Conservation (phyloP, 2,113 vertebrate species). For the Limanda limanda region DNA sequence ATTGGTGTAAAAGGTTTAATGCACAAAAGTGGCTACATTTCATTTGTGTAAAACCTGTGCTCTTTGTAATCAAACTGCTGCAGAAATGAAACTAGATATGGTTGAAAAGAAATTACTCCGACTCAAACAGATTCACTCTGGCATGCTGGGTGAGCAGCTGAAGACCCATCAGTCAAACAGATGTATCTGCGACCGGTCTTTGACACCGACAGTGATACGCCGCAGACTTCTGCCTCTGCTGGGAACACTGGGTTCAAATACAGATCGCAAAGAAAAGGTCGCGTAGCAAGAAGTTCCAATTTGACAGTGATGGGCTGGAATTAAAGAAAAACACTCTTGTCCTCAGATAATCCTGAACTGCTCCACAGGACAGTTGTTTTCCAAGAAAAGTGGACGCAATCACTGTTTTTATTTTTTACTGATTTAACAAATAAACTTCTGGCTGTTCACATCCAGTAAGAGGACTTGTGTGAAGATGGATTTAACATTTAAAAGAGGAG, state of each 20-base stretch:
- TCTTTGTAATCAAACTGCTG: background rate
- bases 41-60: background rate
- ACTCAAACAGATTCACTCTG: too few species aligned
- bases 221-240: background rate
- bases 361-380: background rate
- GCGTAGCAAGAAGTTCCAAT: constrained; percentile 21
- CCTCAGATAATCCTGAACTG: constrained; percentile 19
- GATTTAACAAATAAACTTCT: background rate
- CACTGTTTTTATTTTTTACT: too few species aligned
- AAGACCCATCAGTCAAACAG: constrained; percentile 26
- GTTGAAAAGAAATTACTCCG: background rate
- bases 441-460: too few species aligned
- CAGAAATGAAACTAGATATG: background rate
- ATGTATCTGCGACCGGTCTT: constrained; percentile 21
- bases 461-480: too few species aligned
- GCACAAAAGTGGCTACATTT: constrained; percentile 1
- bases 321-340: background rate
- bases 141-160: background rate
- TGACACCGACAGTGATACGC: constrained; percentile 22
- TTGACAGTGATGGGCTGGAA: constrained; percentile 37
- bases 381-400: background rate
- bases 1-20: constrained; percentile 30
- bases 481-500: too few species aligned
- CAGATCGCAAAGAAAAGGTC: constrained; percentile 27
- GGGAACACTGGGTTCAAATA: constrained; percentile 28